Conservation (phyloP, 1,140 invertebrate species). For the Ridgeia piscesae region DNA sequence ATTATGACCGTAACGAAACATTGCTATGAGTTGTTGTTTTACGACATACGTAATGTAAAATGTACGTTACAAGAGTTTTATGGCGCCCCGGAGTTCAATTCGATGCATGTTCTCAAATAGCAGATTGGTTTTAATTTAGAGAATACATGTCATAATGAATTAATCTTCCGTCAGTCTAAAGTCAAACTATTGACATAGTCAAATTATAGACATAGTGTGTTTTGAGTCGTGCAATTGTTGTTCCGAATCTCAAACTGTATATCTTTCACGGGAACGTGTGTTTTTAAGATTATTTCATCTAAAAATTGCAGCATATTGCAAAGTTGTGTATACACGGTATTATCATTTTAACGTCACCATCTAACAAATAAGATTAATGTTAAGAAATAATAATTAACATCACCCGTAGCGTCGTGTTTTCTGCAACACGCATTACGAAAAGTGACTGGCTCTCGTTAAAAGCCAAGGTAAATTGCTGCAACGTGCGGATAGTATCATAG, state of each 20-base stretch:
- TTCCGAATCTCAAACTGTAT: background rate
- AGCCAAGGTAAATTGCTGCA: background rate
- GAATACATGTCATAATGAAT: background rate
- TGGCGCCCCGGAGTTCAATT: no score
- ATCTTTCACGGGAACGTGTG: background rate
- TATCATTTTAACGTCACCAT: background rate
- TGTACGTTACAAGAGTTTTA: background rate
- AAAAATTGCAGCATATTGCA: background rate
- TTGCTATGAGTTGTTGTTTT: background rate
- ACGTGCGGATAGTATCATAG: background rate
- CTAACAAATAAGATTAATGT: background rate
- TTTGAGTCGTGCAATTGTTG: background rate
- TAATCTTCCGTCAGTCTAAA: background rate
- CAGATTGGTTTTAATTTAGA: background rate
- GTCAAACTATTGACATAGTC: background rate
- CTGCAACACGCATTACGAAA: background rate
- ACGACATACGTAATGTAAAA: background rate
- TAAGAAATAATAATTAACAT: background rate
- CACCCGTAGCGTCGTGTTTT: background rate
- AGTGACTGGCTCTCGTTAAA: background rate
- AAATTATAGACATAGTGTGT: background rate
- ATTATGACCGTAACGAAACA: background rate
- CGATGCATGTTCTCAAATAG: background rate
- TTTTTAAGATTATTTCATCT: background rate
- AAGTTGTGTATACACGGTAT: background rate